Evolutionary conservation across 2,113 vertebrate species (phyloP), one percentile per base, ranked within the genome.

Genomic region (Suricata suricatta): DNA sequence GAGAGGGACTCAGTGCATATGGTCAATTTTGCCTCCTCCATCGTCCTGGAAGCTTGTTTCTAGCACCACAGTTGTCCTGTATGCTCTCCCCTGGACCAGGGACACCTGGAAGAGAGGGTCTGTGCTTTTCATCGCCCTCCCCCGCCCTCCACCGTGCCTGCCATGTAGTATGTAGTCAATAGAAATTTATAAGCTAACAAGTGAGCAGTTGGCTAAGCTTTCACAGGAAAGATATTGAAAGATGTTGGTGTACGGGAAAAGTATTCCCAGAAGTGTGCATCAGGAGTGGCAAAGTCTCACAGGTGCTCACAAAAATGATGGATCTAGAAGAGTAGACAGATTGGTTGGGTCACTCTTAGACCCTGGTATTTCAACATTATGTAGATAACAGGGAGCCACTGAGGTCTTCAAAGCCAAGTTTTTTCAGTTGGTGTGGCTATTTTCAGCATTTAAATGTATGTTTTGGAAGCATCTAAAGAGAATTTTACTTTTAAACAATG

Each of bases 1-100:
- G 3, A 21, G 16, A 68, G 2, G 25, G 31, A n/a, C 38, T 83
- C 8, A 3, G 7, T 21, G 0, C 19, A 41, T 5, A 0, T 0
- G 3, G 27, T 29, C 17, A 31, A 15, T 14, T 8, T 83, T 60
- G 57, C 1, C 35, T 44, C 27, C 8, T 21, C 27, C 21, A 2
- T 3, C 11, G 4, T 69, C n/a, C 60, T 14, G 35, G 35, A 6
- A 88, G 29, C 31, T 63, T 52, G 27, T 41, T 33, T 77, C 66
- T 14, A 52, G n/a, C 38, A 60, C 64, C 77, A 47, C 19, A 33
- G 1, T 69, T 57, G 44, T 54, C 77, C 12, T 1, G 0, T 50
- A 10, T 35, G 17, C 7, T 50, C 13, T 13, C 57, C 38, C 2
- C 16, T 31, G n/a, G 33, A 10, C 63, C 9, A 15, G 50, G 52